phyloP scores from a whole-genome alignment of 2,113 vertebrate genomes.

The Myrmecophaga tridactyla region DNA sequence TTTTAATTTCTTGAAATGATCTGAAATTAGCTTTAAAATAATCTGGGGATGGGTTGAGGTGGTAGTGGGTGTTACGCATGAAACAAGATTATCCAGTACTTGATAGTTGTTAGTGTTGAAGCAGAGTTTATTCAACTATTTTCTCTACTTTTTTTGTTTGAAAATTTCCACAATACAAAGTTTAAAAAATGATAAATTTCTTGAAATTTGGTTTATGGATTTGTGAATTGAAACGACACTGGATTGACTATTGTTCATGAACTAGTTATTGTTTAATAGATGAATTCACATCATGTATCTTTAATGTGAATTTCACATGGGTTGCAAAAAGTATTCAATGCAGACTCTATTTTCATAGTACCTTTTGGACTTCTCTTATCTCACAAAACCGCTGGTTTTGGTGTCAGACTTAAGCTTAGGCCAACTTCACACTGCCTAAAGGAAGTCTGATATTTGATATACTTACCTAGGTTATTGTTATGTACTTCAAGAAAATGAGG shows the following conservation, averaged over 20 bases:
- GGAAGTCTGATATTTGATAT: conserved; percentile 18
- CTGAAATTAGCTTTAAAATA: neutral
- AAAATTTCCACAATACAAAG: neutral
- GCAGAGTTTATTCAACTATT: neutral
- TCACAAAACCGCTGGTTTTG: conserved; percentile 19
- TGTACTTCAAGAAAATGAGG: conserved; percentile 21
- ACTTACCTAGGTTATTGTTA: conserved; percentile 30
- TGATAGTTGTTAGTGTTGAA: neutral
- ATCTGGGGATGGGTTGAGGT: neutral
- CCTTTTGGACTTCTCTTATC: neutral
- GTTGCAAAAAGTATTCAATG: neutral
- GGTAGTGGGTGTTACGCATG: neutral
- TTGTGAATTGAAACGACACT: neutral
- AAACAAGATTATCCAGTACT: neutral
- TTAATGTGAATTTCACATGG: conserved; percentile 25
- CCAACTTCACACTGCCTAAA: neutral
- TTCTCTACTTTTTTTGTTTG: conserved; percentile 3
- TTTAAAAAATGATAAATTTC: neutral
- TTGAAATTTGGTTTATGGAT: neutral
- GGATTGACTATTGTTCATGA: neutral
- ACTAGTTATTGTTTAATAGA: neutral
- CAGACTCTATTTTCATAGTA: neutral
- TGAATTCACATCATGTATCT: neutral
- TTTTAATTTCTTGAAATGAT: neutral
- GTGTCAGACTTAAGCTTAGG: neutral